phyloP scores from a whole-genome alignment of 1,140 invertebrate species.

The Drosophila elegans region DNA sequence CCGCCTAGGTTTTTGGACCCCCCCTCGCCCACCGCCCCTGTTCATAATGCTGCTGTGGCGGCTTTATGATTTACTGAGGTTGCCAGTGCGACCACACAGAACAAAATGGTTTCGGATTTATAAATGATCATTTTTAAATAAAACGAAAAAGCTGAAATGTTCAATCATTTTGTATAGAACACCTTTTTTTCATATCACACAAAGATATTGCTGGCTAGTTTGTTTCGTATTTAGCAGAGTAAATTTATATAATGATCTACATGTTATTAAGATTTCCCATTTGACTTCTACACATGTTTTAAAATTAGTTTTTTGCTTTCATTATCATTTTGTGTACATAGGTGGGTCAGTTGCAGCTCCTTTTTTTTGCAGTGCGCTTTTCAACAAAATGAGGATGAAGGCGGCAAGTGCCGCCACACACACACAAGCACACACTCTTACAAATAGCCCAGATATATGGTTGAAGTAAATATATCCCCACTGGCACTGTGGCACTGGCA shows the following conservation, averaged over 20 bases:
- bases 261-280: too few relatives aligned
- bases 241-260: too few relatives aligned
- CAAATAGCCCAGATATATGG: slow-evolving; percentile 4
- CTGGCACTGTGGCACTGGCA: slow-evolving; percentile 38
- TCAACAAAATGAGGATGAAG: slow-evolving; percentile 39
- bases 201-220: too few relatives aligned
- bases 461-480: slow-evolving; percentile 24
- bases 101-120: neutral
- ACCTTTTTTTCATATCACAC: too few relatives aligned
- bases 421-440: slow-evolving; percentile 7
- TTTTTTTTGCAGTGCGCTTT: slow-evolving; percentile 12
- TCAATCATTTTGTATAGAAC: too few relatives aligned
- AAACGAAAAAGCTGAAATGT: too few relatives aligned
- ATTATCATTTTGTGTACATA: neutral
- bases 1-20: slow-evolving; percentile 62
- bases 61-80: slow-evolving; percentile 68
- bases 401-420: slow-evolving; percentile 58
- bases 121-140: too few relatives aligned
- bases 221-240: too few relatives aligned
- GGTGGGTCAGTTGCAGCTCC: neutral
- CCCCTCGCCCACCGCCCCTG: neutral
- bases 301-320: neutral
- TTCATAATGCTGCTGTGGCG: slow-evolving; percentile 41
- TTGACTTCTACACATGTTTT: too few relatives aligned
- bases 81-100: slow-evolving; percentile 22